These are phyloP conservation scores for Seira sanloemensis DNA, from an alignment of 2,888 invertebrate species.

Conservation along the genomic window DNA sequence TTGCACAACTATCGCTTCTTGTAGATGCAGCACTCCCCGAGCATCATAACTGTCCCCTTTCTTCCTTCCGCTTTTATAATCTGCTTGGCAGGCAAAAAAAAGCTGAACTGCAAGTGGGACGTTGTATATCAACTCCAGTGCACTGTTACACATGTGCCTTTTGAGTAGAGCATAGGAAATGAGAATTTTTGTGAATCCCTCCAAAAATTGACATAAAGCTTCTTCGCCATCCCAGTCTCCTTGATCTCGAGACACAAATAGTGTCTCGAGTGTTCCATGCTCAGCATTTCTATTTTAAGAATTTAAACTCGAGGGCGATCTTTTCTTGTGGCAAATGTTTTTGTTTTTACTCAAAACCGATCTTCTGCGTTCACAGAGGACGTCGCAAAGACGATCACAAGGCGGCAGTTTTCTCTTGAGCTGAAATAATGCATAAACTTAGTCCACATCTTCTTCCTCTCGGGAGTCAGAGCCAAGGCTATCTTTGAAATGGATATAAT, in stretches of 20 bases:
- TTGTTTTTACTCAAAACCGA: not conserved
- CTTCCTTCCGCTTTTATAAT: no score
- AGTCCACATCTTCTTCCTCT: not conserved
- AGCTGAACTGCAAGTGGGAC: no score
- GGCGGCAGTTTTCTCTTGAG: no score
- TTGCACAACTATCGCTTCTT: no score
- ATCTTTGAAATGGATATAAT: not conserved
- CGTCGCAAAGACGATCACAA: not conserved
- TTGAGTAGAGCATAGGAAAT: conserved; percentile 4
- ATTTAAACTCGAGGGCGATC: not conserved
- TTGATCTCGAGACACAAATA: not conserved
- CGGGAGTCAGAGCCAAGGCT: not conserved
- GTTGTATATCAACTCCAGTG: no score
- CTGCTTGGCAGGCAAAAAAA: no score
- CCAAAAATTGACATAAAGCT: conserved; percentile 4
- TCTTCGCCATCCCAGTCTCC: not conserved
- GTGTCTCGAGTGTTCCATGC: no score
- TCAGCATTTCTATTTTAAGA: not conserved
- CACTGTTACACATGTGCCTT: no score
- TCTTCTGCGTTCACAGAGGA: not conserved
- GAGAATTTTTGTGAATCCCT: not conserved
- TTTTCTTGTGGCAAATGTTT: not conserved
- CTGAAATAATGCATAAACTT: not conserved
- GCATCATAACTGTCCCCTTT: no score
- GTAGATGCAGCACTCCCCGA: no score